Percentiles rank a stretch among this genome's conserved stretches.
These are phyloP conservation scores for Bos indicus DNA, from an alignment of 2,113 vertebrate species.

Conservation along the genomic window DNA sequence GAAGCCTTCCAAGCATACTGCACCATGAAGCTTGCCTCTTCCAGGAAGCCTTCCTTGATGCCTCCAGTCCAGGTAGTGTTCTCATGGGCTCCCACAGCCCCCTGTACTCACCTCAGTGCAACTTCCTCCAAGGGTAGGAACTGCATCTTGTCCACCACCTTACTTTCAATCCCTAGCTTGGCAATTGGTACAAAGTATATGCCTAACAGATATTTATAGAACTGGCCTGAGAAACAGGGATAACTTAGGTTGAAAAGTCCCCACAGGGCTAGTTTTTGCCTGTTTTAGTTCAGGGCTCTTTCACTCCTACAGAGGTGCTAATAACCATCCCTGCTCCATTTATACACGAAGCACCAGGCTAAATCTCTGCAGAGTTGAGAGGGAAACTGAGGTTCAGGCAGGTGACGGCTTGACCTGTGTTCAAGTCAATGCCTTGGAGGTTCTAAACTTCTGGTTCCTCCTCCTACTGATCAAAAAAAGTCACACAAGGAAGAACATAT, in stretches of 20 bases:
- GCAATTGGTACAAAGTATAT: background rate
- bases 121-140: background rate
- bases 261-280: background rate
- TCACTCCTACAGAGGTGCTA: background rate
- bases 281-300: background rate
- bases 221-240: background rate
- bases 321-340: too few relatives aligned
- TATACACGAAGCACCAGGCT: background rate
- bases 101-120: accelerated
- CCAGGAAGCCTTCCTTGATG: background rate
- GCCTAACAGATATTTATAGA: background rate
- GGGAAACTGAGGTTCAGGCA: background rate
- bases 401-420: background rate
- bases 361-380: background rate
- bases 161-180: background rate
- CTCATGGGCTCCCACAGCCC: background rate
- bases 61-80: background rate
- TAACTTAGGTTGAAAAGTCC: background rate
- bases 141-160: background rate
- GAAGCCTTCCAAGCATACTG: too few relatives aligned
- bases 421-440: background rate
- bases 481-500: background rate
- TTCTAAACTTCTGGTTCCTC: background rate
- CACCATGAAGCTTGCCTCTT: background rate
- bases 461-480: background rate